Base-by-base conservation (phyloP, 2,888 invertebrate species). In the Parnassius orleans region DNA sequence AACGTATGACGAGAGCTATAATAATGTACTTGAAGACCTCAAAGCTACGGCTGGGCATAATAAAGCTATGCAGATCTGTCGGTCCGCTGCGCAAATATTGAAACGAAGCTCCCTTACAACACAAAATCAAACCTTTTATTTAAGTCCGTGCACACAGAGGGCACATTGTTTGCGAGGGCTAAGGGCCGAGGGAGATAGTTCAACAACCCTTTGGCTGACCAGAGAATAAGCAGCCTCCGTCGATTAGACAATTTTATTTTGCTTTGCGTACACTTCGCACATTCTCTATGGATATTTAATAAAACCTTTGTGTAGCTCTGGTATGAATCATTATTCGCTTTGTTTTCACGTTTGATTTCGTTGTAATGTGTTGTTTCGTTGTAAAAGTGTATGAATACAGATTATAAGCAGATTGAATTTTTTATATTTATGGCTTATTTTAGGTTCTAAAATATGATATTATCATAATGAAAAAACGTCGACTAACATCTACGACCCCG, bases 111-210 rank as follows among this genome's bases (percentile, higher is more conserved):
- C 84, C 87, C 85, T 86, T 88, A 87, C 87, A 90, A 90, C 90
- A 89, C 83, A 85, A 91, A 92, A 91, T 91, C 92, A 91, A 91
- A 90, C 90, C 90, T 91, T 91, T 91, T 92, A 91, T 91, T 90
- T 91, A 90, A 90, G 84, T 84, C 84, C 83, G 72, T 68, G 82
- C 81, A 84, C 79, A 86, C 87, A 86, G 80, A 80, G 86, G 86
- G 84, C 76, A 69, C 78, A 76, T 78, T 83, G 82, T 84, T 86
- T 84, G 82, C 73, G 72, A 77, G 79, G 80, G 80, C 70, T 68
- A 57, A 62, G 72, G 70, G 72, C 68, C 71, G 74, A 74, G 83
- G 83, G 81, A 79, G 83, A 86, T 88, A 86, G 88, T 88, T 90
- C 87, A 89, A 87, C 83, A 90, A 90, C 91, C 90, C 87, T 86